A percentile compares a stretch with the other conserved stretches of the same genome.
Evolutionary conservation across 2,888 invertebrate genomes (phyloP).

Genomic region (Acleris literana): DNA sequence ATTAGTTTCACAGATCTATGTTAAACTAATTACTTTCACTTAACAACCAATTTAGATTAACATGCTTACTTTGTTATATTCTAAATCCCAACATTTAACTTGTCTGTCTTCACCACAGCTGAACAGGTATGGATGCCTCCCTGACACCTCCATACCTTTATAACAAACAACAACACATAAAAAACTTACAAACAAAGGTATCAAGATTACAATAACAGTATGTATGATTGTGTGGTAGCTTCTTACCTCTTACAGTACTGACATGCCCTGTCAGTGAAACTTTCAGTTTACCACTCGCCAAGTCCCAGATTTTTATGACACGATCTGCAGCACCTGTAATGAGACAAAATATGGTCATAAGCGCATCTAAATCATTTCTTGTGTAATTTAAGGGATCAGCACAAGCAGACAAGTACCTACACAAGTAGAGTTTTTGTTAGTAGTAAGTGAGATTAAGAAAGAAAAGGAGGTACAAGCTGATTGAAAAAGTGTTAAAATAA

Average conservation of each 20-base stretch:
- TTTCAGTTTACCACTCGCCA: conserved; percentile 97
- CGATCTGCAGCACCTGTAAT: conserved; percentile 95
- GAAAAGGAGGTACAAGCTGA: too few relatives aligned
- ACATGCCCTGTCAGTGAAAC: conserved; percentile 99
- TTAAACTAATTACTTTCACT: too few relatives aligned
- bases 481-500: too few relatives aligned
- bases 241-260: conserved; percentile 93
- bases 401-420: too few relatives aligned
- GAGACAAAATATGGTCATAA: conserved; percentile 4
- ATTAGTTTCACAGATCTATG: too few relatives aligned
- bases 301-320: conserved; percentile 99
- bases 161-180: neutral
- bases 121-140: conserved; percentile 98
- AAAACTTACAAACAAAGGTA: too few relatives aligned
- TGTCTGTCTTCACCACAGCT: conserved; percentile 99
- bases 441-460: too few relatives aligned
- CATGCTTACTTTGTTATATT: conserved; percentile 93
- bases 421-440: too few relatives aligned
- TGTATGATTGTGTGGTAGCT: too few relatives aligned
- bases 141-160: conserved; percentile 92
- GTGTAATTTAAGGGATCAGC: too few relatives aligned
- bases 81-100: conserved; percentile 99
- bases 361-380: too few relatives aligned
- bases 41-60: too few relatives aligned
- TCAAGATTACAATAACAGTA: neutral